phyloP scores from a whole-genome alignment of 2,113 vertebrate species.

The Zosterops hypoxanthus region DNA sequence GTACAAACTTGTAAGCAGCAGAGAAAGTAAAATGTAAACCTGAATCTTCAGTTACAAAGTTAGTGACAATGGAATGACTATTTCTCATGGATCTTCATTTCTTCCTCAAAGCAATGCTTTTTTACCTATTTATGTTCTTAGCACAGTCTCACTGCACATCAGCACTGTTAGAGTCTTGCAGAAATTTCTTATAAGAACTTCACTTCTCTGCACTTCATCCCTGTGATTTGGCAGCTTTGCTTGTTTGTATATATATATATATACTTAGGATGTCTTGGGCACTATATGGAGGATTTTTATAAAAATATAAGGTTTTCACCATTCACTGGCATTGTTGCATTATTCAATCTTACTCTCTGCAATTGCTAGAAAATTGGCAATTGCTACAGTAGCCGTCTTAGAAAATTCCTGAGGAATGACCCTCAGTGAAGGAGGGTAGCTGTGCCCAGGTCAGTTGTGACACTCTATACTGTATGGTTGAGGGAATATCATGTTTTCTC shows the following conservation, averaged over 20 bases:
- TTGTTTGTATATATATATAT: background rate
- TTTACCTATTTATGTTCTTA: background rate
- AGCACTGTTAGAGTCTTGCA: background rate
- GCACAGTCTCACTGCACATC: background rate
- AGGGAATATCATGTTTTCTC: background rate
- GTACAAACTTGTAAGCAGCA: background rate
- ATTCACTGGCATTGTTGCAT: background rate
- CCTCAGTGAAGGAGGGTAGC: background rate
- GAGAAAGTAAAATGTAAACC: too few relatives aligned
- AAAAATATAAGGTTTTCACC: background rate
- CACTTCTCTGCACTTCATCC: background rate
- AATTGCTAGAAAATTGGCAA: background rate
- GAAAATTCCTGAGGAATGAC: background rate
- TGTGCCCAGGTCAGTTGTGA: background rate
- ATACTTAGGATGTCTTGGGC: background rate
- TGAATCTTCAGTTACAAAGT: background rate
- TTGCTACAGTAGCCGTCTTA: background rate
- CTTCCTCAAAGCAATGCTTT: background rate
- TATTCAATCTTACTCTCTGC: background rate
- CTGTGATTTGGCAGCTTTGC: background rate
- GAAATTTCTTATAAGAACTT: background rate
- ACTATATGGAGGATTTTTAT: background rate
- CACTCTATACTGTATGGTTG: rapidly evolving
- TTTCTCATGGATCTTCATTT: background rate
- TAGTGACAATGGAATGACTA: background rate